Percentiles rank a stretch among this genome's conserved stretches.
phyloP scores from a whole-genome alignment of 2,888 invertebrate genomes.

The Pseudococcus longispinus region DNA sequence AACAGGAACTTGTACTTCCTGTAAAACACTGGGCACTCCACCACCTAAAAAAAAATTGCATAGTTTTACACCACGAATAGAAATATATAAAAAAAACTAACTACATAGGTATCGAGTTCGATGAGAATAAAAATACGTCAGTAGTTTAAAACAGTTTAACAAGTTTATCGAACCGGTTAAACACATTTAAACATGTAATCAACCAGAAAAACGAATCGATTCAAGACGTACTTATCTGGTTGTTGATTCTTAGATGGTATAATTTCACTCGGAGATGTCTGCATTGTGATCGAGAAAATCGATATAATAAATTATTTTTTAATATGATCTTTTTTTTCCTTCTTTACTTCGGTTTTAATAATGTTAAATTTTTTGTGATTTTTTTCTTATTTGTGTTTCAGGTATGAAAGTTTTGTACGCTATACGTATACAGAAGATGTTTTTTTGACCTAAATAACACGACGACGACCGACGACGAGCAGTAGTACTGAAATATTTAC shows the following conservation, averaged over 20 bases:
- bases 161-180: slow-evolving; percentile 47
- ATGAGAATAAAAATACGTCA: slow-evolving; percentile 41
- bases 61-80: slow-evolving; percentile 18
- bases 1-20: slow-evolving; percentile 89
- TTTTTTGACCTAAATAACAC: slow-evolving; percentile 7
- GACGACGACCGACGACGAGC: background rate
- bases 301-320: slow-evolving; percentile 15
- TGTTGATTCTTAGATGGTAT: slow-evolving; percentile 38
- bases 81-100: background rate
- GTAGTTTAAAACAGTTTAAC: slow-evolving; percentile 40
- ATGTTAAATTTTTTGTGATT: background rate
- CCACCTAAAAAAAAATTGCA: slow-evolving; percentile 66
- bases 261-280: slow-evolving; percentile 17
- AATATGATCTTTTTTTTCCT: background rate
- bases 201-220: slow-evolving; percentile 43
- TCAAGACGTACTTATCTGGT: slow-evolving; percentile 32
- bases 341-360: background rate
- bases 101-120: background rate
- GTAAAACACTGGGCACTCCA: slow-evolving; percentile 85
- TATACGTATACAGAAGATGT: background rate
- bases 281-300: slow-evolving; percentile 9
- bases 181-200: slow-evolving; percentile 45
- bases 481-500: slow-evolving; percentile 63
- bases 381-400: background rate
- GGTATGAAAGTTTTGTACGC: background rate